Conservation (phyloP, 2,888 invertebrate species). For the Hemistola chrysoprasaria region DNA sequence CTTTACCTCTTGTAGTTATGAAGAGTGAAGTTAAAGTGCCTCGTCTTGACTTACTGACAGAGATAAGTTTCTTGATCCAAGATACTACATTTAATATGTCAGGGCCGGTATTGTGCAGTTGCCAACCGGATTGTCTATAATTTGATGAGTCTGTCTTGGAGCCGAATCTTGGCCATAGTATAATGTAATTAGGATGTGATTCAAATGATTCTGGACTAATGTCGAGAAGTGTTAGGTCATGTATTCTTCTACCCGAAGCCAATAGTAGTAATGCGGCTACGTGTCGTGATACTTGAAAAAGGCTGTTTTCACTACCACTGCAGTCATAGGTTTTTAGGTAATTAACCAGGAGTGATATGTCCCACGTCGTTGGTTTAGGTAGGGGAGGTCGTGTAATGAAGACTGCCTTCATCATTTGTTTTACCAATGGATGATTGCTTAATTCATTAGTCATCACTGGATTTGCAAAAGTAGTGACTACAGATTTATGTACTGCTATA, state of each 20-base stretch:
- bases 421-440: constrained; percentile 12
- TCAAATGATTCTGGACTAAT: constrained; percentile 1
- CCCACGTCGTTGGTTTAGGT: constrained; percentile 8
- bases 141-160: constrained; percentile 27
- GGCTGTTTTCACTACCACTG: background rate
- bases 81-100: constrained; percentile 12
- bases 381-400: background rate
- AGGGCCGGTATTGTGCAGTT: constrained; percentile 2
- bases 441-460: constrained; percentile 3
- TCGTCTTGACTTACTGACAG: background rate
- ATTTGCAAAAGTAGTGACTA: constrained; percentile 14
- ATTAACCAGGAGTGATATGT: constrained; percentile 2
- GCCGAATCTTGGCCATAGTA: constrained; percentile 27
- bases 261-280: constrained; percentile 19
- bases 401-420: constrained; percentile 11
- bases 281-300: constrained; percentile 23
- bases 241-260: constrained; percentile 26
- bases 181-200: constrained; percentile 3
- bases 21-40: constrained; percentile 14
- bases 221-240: constrained; percentile 29
- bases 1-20: constrained; percentile 23
- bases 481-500: constrained; percentile 23
- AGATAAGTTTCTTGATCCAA: constrained; percentile 16
- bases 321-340: too few species aligned
- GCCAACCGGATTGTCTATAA: constrained; percentile 28